A percentile compares a stretch with the other conserved stretches of the same genome.
These are phyloP conservation scores for Brachystomella parvula DNA, from an alignment of 1,140 invertebrate genomes.

Conservation along the genomic window DNA sequence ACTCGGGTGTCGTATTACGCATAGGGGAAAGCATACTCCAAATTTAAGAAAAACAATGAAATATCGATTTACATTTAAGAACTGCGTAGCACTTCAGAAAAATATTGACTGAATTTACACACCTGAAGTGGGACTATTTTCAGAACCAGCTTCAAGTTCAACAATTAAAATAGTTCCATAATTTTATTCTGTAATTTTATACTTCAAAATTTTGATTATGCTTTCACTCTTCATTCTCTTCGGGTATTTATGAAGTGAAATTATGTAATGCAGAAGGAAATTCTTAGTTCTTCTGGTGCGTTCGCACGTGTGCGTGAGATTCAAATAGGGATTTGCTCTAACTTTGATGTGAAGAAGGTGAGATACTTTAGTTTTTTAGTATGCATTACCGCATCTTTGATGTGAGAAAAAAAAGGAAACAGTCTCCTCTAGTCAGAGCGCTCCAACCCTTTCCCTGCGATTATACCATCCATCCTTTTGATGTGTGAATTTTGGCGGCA, in stretches of 20 bases:
- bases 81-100: too few species aligned
- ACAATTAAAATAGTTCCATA: not conserved
- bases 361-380: constrained; percentile 27
- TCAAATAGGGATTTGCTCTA: not conserved
- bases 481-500: constrained; percentile 37
- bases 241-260: not conserved
- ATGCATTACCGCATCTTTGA: constrained; percentile 37
- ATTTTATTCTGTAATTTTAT: not conserved
- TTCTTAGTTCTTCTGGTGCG: constrained; percentile 9
- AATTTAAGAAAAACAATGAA: too few species aligned
- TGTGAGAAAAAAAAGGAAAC: constrained; percentile 8
- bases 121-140: not conserved
- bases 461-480: constrained; percentile 23
- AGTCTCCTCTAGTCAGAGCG: not conserved
- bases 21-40: too few species aligned
- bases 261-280: not conserved
- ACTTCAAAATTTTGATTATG: not conserved
- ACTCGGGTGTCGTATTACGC: too few species aligned
- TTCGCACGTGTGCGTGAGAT: not conserved
- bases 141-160: not conserved
- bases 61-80: too few species aligned
- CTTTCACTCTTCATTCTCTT: not conserved
- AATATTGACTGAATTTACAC: too few species aligned
- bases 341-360: constrained; percentile 8
- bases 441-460: constrained; percentile 3